Base-by-base conservation (phyloP, 2,888 invertebrate species). In the Zelleria hepariella region DNA sequence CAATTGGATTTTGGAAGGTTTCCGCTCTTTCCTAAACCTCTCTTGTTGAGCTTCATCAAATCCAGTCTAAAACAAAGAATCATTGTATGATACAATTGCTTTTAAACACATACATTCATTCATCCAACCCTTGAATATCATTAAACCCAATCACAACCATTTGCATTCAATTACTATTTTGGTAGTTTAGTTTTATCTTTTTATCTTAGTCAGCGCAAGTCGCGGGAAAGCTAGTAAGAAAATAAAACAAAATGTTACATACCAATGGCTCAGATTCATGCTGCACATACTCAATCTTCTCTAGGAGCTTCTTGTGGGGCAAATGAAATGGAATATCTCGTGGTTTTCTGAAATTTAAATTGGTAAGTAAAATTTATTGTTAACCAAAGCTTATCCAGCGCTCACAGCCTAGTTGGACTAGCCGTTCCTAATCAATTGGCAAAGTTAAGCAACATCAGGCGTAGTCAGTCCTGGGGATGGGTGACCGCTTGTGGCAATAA, bases 201-300 rank as follows among this genome's bases (percentile, higher is more conserved):
- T 47, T 59, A n/a, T n/a, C 18, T 47, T 54, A 42, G 51, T 54
- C n/a, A 57, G 52, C 42, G 7, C 21, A 8, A 32, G 52, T 51
- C 60, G 47, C 20, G 6, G 23, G 4, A 5, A 21, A 51, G 2
- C 4, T 51, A 51, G 24, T 0, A n/a, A 24, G 10, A 26, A 23
- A 23, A 24, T 52, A 53, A 53, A 53, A 8, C 23, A 48, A 59
- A 59, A 26, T 5, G 59, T 27, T 27, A 66, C 68, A 76, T 83
- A 93, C 93, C 84, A 93, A 72, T 24, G 93, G 93, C 69, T 93
- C 92, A 0, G 90, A 88, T 60, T 81, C 77, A 62, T 82, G 78
- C 65, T 82, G 86, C 27, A 91, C 90, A 67, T 80, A 86, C 72
- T 92, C 92, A 60, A 92, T 91, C 73, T 91, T 91, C 65, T 92